Conservation (phyloP, 1,140 invertebrate genomes). For the Laupala kohalensis region DNA sequence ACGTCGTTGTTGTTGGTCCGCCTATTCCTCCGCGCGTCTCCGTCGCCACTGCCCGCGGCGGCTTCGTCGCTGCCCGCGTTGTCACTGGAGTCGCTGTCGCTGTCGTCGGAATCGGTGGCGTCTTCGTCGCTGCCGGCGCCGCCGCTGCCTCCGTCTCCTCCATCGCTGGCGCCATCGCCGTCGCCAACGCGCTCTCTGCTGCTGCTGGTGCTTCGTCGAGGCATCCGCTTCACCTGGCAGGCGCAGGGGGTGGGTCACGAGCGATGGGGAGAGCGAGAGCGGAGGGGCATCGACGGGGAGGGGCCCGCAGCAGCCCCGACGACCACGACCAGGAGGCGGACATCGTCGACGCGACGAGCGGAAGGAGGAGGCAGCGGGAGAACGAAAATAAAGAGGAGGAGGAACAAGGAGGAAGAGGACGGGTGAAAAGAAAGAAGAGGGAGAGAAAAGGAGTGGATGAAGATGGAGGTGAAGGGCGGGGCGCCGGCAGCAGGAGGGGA, state of each 20-base stretch:
- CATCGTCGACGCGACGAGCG: too few relatives aligned
- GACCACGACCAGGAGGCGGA: too few relatives aligned
- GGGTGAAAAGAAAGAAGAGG: conserved; percentile 27
- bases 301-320: too few relatives aligned
- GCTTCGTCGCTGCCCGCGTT: not conserved
- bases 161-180: not conserved
- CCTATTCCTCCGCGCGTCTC: not conserved
- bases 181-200: too few relatives aligned
- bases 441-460: not conserved
- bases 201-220: not conserved
- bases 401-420: conserved; percentile 27
- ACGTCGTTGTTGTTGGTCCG: not conserved
- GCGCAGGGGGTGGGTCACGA: conserved; percentile 28
- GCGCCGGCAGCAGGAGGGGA: conserved; percentile 22
- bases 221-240: not conserved
- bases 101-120: not conserved
- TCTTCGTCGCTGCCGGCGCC: not conserved
- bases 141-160: not conserved
- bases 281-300: too few relatives aligned
- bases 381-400: not conserved
- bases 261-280: too few relatives aligned
- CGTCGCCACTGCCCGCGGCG: not conserved
- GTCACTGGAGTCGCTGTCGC: not conserved
- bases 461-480: conserved; percentile 19
- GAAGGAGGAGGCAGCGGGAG: not conserved